Base-by-base conservation (phyloP, 2,888 invertebrate genomes). In the Athalia cordata region DNA sequence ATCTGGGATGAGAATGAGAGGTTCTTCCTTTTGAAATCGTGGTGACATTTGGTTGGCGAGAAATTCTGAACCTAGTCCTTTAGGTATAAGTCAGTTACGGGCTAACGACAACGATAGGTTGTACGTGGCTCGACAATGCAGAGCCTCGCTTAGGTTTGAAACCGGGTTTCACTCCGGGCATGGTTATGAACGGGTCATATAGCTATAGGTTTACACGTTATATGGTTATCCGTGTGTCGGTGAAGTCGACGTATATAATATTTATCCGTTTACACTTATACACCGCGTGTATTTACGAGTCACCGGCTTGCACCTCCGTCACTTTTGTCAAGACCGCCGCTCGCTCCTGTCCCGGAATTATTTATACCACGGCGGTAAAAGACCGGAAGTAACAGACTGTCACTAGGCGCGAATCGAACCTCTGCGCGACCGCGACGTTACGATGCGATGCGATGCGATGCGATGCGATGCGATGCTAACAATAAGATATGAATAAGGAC, bases 101-200 rank as follows among this genome's bases (percentile, higher is more conserved):
- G 62, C 75, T 61, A 75, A 75, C 62, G 75, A 75, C 75, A 86
- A 87, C 88, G 87, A 89, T 89, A 87, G 86, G 84, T 81, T 82
- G 84, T 89, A 89, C 89, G 89, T 89, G 89, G 86, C 87, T 86
- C 83, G 84, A 89, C 88, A 89, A 89, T 87, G 83, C 85, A 81
- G 80, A 79, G 79, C 80, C 83, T 80, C 83, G 87, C 88, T 89
- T 89, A 89, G 83, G 83, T 61, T 50, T 61, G 15, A 57, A 55
- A 59, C 57, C 61, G 29, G 74, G 61, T 75, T 49, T 64, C 61
- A 64, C 49, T 29, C 29, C 29, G 29, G 29, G 29, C 29, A 29
- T 29, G 72, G 61, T 43, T 15, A 57, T 72, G 72, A 72, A 72
- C 59, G 68, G 64, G 64, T 64, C 68, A 64, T 64, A 43, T 64